A percentile compares a stretch with the other conserved stretches of the same genome.
These are phyloP conservation scores for Hetaerina americana DNA, from an alignment of 1,140 invertebrate genomes.

Conservation along the genomic window DNA sequence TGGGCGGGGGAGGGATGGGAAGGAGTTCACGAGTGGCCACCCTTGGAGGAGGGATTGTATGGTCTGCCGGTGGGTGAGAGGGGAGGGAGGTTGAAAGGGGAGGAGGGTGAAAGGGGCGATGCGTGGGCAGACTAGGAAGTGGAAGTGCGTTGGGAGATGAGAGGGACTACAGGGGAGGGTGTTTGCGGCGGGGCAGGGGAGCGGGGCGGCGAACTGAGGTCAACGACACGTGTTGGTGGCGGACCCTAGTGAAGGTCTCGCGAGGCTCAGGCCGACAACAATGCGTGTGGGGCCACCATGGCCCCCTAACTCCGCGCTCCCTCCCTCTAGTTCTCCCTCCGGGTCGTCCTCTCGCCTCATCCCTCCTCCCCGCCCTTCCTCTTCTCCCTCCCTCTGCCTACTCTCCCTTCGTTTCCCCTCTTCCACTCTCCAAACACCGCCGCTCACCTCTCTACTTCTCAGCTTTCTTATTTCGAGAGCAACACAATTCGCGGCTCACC, in stretches of 20 bases:
- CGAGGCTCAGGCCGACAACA: neutral
- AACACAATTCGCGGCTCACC: too few species aligned
- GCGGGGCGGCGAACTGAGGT: neutral
- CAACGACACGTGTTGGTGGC: neutral
- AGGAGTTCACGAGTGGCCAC: too few species aligned
- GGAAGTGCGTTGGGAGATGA: too few species aligned
- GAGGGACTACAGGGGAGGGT: too few species aligned
- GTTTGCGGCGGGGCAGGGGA: neutral
- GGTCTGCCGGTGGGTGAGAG: neutral
- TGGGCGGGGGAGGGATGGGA: too few species aligned
- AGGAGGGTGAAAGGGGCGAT: neutral
- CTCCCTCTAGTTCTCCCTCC: neutral
- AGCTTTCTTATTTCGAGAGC: too few species aligned
- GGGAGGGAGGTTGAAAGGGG: neutral
- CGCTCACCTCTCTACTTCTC: too few species aligned
- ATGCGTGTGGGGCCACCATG: neutral
- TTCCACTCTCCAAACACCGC: too few species aligned
- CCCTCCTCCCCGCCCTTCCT: neutral
- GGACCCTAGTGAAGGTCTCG: neutral
- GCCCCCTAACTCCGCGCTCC: neutral
- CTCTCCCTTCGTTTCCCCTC: neutral
- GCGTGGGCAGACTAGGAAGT: neutral
- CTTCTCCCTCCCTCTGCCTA: neutral
- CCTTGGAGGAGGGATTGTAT: too few species aligned
- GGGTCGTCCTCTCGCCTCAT: neutral